Percentiles rank a stretch among this genome's conserved stretches.
Evolutionary conservation across 2,113 vertebrate genomes (phyloP).

Genomic region (Suncus etruscus): DNA sequence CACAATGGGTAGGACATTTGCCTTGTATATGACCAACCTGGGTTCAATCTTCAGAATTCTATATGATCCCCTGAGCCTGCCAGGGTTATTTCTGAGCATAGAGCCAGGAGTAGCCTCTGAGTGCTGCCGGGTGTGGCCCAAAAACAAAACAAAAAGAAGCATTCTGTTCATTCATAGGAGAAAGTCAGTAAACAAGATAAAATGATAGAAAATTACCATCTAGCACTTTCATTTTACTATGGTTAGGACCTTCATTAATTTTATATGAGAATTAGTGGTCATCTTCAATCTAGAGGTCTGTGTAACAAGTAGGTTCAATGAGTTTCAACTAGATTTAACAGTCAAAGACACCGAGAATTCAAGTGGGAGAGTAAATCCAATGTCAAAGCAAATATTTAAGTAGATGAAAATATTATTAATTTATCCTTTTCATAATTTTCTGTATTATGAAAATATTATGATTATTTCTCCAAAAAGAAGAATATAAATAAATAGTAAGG

Average conservation of each 20-base stretch:
- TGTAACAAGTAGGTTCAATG: slow-evolving; percentile 21
- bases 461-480: no score
- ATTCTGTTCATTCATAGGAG: neutral
- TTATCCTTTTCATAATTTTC: neutral
- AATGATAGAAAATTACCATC: neutral
- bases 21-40: no score
- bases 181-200: neutral
- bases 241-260: neutral
- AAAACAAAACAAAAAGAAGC: neutral
- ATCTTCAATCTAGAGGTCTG: neutral
- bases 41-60: no score
- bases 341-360: neutral
- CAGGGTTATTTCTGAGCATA: no score
- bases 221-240: neutral
- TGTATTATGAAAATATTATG: no score
- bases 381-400: neutral
- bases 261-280: neutral
- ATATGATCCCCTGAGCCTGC: no score
- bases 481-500: slow-evolving; percentile 23
- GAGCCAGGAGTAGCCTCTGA: no score
- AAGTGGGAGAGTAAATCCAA: neutral
- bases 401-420: slow-evolving; percentile 4
- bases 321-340: neutral
- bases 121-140: no score
- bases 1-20: no score